Evolutionary conservation across 2,797 vertebrate genomes (phyloP).

Genomic region (Caiman crocodilus): DNA sequence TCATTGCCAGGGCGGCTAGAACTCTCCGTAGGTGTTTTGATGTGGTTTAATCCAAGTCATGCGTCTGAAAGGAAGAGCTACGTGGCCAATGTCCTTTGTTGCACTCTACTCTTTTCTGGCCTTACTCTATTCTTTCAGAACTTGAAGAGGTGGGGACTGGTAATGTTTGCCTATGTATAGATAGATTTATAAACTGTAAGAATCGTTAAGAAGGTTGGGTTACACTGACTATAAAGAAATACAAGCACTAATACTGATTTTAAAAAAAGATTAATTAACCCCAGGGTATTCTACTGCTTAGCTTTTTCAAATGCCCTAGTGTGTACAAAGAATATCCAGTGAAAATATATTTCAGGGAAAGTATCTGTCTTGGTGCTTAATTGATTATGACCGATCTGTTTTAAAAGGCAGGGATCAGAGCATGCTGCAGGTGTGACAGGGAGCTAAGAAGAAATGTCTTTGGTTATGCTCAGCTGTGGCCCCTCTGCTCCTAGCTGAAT

Average conservation of each 20-base stretch:
- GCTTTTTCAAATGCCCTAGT: background rate
- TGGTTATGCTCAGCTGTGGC: constrained; percentile 32
- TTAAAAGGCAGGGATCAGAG: background rate
- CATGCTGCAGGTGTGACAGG: background rate
- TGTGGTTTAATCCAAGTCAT: no score
- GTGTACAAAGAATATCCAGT: accelerated
- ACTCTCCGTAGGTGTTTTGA: no score
- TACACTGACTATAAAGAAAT: no score
- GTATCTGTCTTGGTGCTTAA: background rate
- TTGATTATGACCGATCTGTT: accelerated
- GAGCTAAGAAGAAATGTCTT: background rate
- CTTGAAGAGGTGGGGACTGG: no score
- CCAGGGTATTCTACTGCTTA: background rate
- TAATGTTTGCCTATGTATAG: no score
- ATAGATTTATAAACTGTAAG: no score
- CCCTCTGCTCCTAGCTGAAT: constrained; percentile 41
- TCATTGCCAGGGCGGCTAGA: no score
- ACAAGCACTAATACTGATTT: background rate
- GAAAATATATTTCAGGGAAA: background rate
- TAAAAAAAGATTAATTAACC: background rate
- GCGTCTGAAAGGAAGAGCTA: no score
- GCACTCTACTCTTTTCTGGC: no score
- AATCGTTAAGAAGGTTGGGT: no score
- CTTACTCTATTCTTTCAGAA: no score
- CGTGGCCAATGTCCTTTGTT: no score